Evolutionary conservation across 2,113 vertebrate genomes (phyloP).

Genomic region (Triplophysa tibetana): DNA sequence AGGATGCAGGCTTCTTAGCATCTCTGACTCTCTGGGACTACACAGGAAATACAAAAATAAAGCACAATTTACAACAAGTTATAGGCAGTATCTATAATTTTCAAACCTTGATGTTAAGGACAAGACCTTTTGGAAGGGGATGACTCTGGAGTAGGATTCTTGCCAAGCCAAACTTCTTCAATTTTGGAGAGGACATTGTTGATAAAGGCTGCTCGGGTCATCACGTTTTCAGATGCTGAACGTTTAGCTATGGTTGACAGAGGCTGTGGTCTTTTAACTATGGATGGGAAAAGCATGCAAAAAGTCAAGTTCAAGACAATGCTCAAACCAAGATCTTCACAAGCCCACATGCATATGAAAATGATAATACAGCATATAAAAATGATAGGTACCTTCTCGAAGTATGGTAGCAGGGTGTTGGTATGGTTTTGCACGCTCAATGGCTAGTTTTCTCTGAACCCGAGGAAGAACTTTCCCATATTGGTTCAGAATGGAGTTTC

Average conservation of each 20-base stretch:
- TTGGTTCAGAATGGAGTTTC: constrained; percentile 88
- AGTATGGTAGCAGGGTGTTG: constrained; percentile 73
- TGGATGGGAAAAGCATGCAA: constrained; percentile 23
- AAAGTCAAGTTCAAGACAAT: constrained; percentile 1
- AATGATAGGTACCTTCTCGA: constrained; percentile 76
- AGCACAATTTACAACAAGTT: neutral
- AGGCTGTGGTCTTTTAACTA: constrained; percentile 87
- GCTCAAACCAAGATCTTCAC: neutral
- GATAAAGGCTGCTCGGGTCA: constrained; percentile 88
- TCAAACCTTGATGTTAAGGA: neutral
- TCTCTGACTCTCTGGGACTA: constrained; percentile 68
- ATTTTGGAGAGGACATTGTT: constrained; percentile 87
- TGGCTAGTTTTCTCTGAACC: constrained; percentile 87
- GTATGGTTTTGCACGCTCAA: constrained; percentile 86
- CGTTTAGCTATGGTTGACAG: constrained; percentile 85
- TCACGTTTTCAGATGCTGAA: constrained; percentile 75
- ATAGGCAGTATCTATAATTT: neutral
- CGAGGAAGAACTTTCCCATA: constrained; percentile 87
- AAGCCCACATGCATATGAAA: neutral
- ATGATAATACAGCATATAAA: too few species aligned
- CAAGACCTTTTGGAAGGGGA: constrained; percentile 74
- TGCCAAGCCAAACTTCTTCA: constrained; percentile 84
- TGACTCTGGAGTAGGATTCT: constrained; percentile 61
- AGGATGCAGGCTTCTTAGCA: constrained; percentile 47
- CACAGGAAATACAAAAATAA: neutral